Evolutionary conservation across 2,797 vertebrate genomes (phyloP), one percentile per base, ranked within the genome.

Genomic region (Kryptopterus vitreolus): DNA sequence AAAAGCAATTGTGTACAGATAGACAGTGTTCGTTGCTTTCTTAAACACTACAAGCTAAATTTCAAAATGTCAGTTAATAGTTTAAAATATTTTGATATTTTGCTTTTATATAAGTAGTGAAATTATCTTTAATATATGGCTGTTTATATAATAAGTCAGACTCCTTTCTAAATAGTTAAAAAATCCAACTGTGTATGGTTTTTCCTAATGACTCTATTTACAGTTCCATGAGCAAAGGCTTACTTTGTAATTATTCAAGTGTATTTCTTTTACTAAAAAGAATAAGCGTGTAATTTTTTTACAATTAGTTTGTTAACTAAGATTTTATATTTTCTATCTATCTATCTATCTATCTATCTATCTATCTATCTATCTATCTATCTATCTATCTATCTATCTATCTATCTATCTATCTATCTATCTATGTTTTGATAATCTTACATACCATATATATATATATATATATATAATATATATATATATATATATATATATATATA

Each of bases 1-100:
- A 35, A 69, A 72, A 22, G 29, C 50, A 15, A n/a, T 55, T 29
- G 35, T 59, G 29, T 80, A 82, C 85, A 87, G 46, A 86, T 66
- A 48, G 18, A 50, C 24, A 73, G 5, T 59, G 38, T 68, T 29
- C 22, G 22, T 26, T 78, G 63, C 50, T 68, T 31, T 69, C n/a
- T 69, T 9, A 43, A 74, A 43, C 35, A 16, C 58, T 58, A 73
- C 53, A 43, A 26, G n/a, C 29, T 43, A 26, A 59, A 43, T 38
- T 38, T 58, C 53, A 3, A 73, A 24, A n/a, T n/a, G n/a, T 73
- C n/a, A 55, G 3, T 13, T 22, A 53, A 12, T 73, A 38, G 13
- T 46, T 46, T 38, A 6, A 38, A 38, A 26, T 48, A 53, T 20
- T 35, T 35, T 16, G 15, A n/a, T 71, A 52, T 66, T 80, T 52